Evolutionary conservation across 1,140 invertebrate genomes (phyloP).

Genomic region (Meteorus sp.): DNA sequence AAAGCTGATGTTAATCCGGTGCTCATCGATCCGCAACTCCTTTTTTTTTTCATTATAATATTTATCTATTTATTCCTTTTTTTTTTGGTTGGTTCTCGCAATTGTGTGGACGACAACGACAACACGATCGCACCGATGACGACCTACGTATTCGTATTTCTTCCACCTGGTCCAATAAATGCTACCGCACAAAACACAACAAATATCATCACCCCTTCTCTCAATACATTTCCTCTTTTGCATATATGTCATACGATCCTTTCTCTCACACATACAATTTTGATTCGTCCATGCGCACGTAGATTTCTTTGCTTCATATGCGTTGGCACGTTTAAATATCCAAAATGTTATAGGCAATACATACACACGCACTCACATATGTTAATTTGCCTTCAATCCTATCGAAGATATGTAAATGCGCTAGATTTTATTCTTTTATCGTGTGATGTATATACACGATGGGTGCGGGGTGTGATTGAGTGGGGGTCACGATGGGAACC

Average conservation of each 20-base stretch:
- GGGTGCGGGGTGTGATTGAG: no score
- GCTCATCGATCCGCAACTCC: conserved; percentile 57
- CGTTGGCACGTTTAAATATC: conserved; percentile 31
- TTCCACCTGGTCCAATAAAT: conserved; percentile 53
- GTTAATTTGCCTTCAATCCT: conserved; percentile 51
- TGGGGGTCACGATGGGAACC: conserved; percentile 5
- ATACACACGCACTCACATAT: no score
- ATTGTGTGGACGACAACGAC: no score
- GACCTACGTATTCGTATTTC: conserved; percentile 52
- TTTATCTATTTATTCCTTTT: no score
- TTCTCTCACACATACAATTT: background rate
- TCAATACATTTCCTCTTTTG: conserved; percentile 16
- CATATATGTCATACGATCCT: conserved; percentile 43
- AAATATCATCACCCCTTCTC: no score
- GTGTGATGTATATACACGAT: no score
- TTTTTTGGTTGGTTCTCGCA: no score
- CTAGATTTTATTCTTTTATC: conserved; percentile 57
- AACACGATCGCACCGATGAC: conserved; percentile 19
- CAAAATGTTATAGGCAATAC: conserved; percentile 1
- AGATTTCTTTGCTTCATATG: conserved; percentile 43
- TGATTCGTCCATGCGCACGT: conserved; percentile 38
- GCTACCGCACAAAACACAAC: no score
- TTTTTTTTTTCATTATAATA: no score
- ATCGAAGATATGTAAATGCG: conserved; percentile 60
- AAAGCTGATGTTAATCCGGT: conserved; percentile 49